Conservation (phyloP, 2,888 invertebrate species). For the Melitaea athalia region DNA sequence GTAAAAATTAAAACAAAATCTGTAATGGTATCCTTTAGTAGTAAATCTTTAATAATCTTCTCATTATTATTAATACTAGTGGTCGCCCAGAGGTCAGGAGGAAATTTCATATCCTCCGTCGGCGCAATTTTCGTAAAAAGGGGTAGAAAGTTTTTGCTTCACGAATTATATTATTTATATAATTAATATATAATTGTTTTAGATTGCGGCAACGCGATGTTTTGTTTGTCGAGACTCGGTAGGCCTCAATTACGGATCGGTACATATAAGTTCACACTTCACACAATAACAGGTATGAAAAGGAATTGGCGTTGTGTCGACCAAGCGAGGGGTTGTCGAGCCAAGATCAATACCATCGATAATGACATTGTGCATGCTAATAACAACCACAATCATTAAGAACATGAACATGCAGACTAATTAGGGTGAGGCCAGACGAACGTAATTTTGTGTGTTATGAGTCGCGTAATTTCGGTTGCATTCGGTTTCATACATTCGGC, state of each 20-base stretch:
- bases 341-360: constrained; percentile 42
- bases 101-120: not conserved
- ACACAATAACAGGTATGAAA: constrained; percentile 26
- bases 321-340: constrained; percentile 50
- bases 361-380: constrained; percentile 35
- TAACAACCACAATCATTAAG: constrained; percentile 29
- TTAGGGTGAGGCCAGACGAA: too few relatives aligned
- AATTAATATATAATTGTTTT: constrained; percentile 4
- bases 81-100: too few relatives aligned
- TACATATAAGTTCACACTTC: constrained; percentile 38
- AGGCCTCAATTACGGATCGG: constrained; percentile 43
- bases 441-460: too few relatives aligned
- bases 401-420: not conserved
- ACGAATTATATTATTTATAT: not conserved
- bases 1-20: not conserved
- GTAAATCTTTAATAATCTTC: not conserved
- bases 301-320: constrained; percentile 45
- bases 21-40: too few relatives aligned
- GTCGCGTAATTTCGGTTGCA: too few relatives aligned
- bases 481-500: too few relatives aligned
- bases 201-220: constrained; percentile 17
- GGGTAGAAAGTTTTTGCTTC: too few relatives aligned
- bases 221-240: constrained; percentile 35
- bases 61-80: not conserved
- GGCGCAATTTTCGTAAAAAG: too few relatives aligned